Base-by-base conservation (phyloP, 2,113 vertebrate genomes). In the Syrrhaptes paradoxus region DNA sequence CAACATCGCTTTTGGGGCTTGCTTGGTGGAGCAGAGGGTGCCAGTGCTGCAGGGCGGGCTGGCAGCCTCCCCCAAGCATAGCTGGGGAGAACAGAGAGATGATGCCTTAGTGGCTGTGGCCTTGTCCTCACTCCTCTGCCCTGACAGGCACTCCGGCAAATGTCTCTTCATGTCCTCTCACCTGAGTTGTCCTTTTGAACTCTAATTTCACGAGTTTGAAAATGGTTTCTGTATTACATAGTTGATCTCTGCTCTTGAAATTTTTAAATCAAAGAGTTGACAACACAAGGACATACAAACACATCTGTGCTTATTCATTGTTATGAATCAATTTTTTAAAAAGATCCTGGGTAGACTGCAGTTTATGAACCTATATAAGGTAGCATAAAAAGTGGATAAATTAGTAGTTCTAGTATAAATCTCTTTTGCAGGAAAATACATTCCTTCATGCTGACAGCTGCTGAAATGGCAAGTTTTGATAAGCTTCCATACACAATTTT, bases 391-490 rank as follows among this genome's bases (percentile, higher is more conserved):
- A 46, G 17, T 89, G 10, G 41, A 73, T 55, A 59, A 82, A 46
- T 45, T 70, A 82, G 25, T 49, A 83, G 49, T 80, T 43, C 81
- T 83, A n/a, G 6, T 86, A 49, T 58, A 63, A 79, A 82, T 51
- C 20, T 68, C 22, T 82, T 85, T 87, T 66, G 7, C n/a, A 79
- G 46, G n/a, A 65, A 75, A 91, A 72, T 25, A 52, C 25, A 41
- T 87, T 85, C 28, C 70, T 91, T 85, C n/a, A 54, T 68, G 49
- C 71, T 79, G 70, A 89, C 31, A 91, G 62, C 48, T 91, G 73
- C 52, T 94, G 70, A 95, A 95, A 75, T 85, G 17, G 43, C 76
- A 84, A 45, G 49, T 87, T 93, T 82, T 66, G 17, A 89, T 85
- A 91, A 82, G 22, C 62, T 76, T 72, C 19, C 41, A 66, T 74